These are phyloP conservation scores for Agrochola lota DNA, from an alignment of 2,888 invertebrate genomes.

Conservation along the genomic window DNA sequence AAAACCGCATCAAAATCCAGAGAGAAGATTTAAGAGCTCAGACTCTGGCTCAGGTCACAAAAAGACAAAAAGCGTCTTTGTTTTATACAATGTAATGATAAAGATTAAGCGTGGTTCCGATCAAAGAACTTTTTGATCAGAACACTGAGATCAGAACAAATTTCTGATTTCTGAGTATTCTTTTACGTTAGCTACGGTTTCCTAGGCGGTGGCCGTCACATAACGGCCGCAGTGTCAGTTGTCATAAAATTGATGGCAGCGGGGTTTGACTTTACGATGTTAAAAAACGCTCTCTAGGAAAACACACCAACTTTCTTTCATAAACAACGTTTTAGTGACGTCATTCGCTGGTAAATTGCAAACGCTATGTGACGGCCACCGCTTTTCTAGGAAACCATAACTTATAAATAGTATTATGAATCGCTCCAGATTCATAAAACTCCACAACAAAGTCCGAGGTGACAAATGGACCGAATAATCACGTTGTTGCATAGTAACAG, in stretches of 20 bases:
- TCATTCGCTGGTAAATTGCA: not conserved
- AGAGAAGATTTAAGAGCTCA: not conserved
- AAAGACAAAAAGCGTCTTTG: not conserved
- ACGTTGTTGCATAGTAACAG: not conserved
- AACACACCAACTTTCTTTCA: too few species aligned
- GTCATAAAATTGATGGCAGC: not conserved
- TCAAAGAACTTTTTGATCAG: not conserved
- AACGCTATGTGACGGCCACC: not conserved
- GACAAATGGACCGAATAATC: too few species aligned
- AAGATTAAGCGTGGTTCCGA: not conserved
- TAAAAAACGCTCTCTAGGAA: too few species aligned
- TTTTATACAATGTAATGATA: not conserved
- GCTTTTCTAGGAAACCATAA: rapidly evolving
- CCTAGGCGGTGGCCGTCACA: too few species aligned
- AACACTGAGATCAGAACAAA: too few species aligned
- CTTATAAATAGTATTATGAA: not conserved
- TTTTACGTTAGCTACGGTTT: too few species aligned
- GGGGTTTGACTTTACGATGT: too few species aligned
- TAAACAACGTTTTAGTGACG: not conserved
- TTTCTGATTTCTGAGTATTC: too few species aligned
- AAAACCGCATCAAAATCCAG: not conserved
- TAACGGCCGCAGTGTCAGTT: not conserved
- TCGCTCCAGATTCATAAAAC: too few species aligned
- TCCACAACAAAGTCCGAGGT: too few species aligned
- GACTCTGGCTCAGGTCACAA: not conserved